Base-by-base conservation (phyloP, 2,888 invertebrate species). In the Ephialtes manifestator region DNA sequence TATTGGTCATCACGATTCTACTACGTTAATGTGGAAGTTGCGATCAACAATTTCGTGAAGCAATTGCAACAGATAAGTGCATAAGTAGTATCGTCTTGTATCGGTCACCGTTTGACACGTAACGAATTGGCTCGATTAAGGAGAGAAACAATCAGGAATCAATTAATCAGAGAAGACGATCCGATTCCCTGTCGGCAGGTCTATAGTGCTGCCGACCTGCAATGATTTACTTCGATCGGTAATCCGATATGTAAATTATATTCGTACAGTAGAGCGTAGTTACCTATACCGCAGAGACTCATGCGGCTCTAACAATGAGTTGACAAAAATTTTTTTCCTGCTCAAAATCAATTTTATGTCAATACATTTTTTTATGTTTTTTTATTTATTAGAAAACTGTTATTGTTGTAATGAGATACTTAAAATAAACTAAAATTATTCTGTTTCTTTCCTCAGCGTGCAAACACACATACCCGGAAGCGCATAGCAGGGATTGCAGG, bases 201-300 rank as follows among this genome's bases (percentile, higher is more conserved):
- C 83, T 86, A 86, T 85, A 82, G 83, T 85, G 78, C 86, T 86
- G 84, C 86, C 87, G 89, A 89, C 86, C 86, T 83, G 84, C 88
- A 87, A 90, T 89, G 90, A 90, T 90, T 90, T 89, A 90, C 89
- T 88, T 77, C 87, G 90, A 88, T 89, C 90, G 89, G 89, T 89
- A 89, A 90, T 90, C 89, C 86, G 90, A 90, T 90, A 90, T 90
- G 90, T 89, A 90, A 90, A 90, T 90, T 89, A 89, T 88, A 87
- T 89, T 88, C 89, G 85, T 86, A 87, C 83, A 87, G 88, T 68
- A 87, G 90, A 83, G 88, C 90, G 90, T 89, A 85, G 88, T 90
- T 90, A 89, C 87, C 83, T 87, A 85, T 71, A 86, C 86, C 86
- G 87, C 85, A n/a, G n/a, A 76, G 63, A 28, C 63, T 83, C 31